Base-by-base conservation (phyloP, 37 sponge, comb jelly and placozoan species). In the Haliclona indistincta region DNA sequence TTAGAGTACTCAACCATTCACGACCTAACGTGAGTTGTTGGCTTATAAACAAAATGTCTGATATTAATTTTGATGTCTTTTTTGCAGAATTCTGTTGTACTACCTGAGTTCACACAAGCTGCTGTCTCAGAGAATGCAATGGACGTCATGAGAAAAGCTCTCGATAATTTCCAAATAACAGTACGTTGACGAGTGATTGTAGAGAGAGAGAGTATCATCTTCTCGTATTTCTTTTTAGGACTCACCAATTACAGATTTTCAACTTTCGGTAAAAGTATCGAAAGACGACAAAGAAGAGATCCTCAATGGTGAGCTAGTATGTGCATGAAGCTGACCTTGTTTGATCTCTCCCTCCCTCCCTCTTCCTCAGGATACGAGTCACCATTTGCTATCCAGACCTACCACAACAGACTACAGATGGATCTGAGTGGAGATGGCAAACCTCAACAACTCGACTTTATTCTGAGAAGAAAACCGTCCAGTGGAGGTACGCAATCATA, bases 381-480 rank as follows among this genome's bases (percentile, higher is more conserved):
- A 58, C 84, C 84, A 43, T 89, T 74, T 79, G 84, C 80, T 2
- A 89, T 89, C 11, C 84, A 82, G 62, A 44, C 39, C 45, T 58
- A 39, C 54, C 84, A 89, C 76, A 89, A 78, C 70, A 60, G 84
- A 58, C 84, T 83, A 4, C 68, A 63, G 71, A 35, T 82, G 70
- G 84, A 82, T 13, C 52, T 63, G 17, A 29, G 39, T 35, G 83
- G 72, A 5, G 85, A 85, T 0, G 28, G 34, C 56, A 88, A 70
- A 42, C 84, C 84, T 32, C 77, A 77, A 60, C 73, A 63, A 44
- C 68, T 83, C 8, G 79, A 89, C 64, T 83, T 89, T 44, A 26
- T 82, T 40, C 64, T 89, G 58, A 89, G 79, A 70, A 77, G 84
- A 33, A 79, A 43, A 37, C n/a, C 7, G n/a, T n/a, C n/a, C n/a